Base-by-base conservation (phyloP, 2,113 vertebrate species). In the Thalassoma bifasciatum region DNA sequence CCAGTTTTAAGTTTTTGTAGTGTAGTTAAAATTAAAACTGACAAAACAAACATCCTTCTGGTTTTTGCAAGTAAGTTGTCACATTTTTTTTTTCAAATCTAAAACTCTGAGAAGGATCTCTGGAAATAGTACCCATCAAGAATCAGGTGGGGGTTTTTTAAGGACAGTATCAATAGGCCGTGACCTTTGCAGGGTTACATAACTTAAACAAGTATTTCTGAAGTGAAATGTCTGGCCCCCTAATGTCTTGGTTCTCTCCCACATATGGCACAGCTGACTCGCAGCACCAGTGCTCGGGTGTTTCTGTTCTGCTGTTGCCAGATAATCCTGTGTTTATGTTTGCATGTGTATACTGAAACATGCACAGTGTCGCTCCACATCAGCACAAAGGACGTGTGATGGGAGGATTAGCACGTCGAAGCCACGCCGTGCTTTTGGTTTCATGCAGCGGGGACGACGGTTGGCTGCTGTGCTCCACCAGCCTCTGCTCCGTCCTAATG, bases 401-500 rank as follows among this genome's bases (percentile, higher is more conserved):
- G 81, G 62, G 61, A 50, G 87, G 87, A 91, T 90, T 90, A 90
- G 66, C 70, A 63, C 85, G 14, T 12, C 10, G 73, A 63, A 84
- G 69, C 78, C 75, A 70, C 70, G 63, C 66, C 7, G 57, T 19
- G 79, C 82, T 82, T 79, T 65, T 63, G 78, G 85, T 82, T 81
- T 74, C 68, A 50, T 44, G 84, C 23, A 23, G 84, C 34, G 81
- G 81, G 81, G 66, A 71, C 70, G 77, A 52, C 6, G 72, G 68
- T 67, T 7, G 77, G 79, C 79, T 79, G 84, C 85, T 77, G 86
- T 7, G 66, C 75, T 62, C 81, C 73, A 16, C 65, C 81, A 82
- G 72, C 71, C 73, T 81, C 84, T 69, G 74, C 46, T 57, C 80
- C 37, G 66, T 82, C 87, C 88, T 92, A 91, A 92, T 92, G 90